A percentile compares a stretch with the other conserved stretches of the same genome.
These are phyloP conservation scores for Elysia crispata DNA, from an alignment of 2,888 invertebrate genomes.

Conservation along the genomic window DNA sequence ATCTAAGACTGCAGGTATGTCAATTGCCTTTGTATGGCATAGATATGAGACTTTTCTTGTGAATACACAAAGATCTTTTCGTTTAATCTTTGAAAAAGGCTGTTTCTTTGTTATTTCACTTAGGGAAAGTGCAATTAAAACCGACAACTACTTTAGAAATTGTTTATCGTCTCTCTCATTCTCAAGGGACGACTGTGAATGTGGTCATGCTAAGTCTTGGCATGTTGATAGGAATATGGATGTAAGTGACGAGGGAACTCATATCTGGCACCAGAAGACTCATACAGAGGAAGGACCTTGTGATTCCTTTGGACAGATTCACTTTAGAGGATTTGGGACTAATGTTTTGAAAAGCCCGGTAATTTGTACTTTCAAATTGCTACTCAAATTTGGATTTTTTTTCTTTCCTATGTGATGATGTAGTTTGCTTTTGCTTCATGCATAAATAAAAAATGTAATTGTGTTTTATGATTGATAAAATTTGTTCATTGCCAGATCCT, in stretches of 20 bases:
- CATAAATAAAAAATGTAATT: too few relatives aligned
- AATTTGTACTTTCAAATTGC: not conserved
- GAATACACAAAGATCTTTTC: too few relatives aligned
- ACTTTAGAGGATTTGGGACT: conserved; percentile 73
- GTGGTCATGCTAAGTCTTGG: conserved; percentile 60
- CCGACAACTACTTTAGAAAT: not conserved
- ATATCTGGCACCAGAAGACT: conserved; percentile 63
- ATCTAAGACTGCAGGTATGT: too few relatives aligned
- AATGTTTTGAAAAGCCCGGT: conserved; percentile 71
- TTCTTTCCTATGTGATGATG: not conserved
- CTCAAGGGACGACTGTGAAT: conserved; percentile 57
- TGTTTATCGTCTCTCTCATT: not conserved
- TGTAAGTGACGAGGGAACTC: conserved; percentile 25
- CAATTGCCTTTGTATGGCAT: too few relatives aligned
- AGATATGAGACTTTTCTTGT: too few relatives aligned
- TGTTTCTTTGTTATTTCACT: too few relatives aligned
- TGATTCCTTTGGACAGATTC: conserved; percentile 70
- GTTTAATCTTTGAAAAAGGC: too few relatives aligned
- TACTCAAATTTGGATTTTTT: not conserved
- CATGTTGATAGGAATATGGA: conserved; percentile 43
- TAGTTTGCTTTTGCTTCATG: not conserved
- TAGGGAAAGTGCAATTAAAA: not conserved
- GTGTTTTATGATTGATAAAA: too few relatives aligned
- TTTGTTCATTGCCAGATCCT: too few relatives aligned
- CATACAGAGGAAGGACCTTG: conserved; percentile 59